Conservation (phyloP, 2,113 vertebrate genomes). For the Chionis minor region DNA sequence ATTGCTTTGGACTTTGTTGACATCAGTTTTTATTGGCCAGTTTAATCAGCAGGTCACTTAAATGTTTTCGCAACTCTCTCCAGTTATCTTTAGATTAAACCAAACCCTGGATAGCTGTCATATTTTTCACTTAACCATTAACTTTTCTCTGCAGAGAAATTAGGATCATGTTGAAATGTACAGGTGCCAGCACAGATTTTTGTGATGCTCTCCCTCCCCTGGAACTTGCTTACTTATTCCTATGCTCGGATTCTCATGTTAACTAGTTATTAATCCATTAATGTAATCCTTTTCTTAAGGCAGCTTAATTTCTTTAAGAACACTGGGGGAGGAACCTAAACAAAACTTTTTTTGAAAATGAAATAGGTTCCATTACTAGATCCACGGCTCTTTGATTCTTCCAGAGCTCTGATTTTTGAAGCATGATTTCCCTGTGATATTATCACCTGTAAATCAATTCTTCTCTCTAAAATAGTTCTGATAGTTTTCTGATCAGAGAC, state of each 20-base stretch:
- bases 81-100: background rate
- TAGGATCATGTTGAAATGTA: background rate
- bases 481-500: background rate
- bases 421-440: background rate
- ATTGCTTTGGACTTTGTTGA: background rate
- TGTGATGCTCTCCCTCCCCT: background rate
- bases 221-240: background rate
- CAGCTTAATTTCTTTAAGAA: background rate
- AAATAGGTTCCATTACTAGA: background rate
- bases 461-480: background rate
- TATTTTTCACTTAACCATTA: constrained; percentile 14
- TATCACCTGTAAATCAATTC: background rate
- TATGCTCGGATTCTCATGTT: background rate
- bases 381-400: background rate
- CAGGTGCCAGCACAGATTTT: background rate
- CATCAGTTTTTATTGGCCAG: background rate
- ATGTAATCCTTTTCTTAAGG: background rate
- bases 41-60: background rate
- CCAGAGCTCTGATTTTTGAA: background rate
- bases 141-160: background rate
- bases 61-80: background rate
- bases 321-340: background rate
- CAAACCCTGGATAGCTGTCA: background rate
- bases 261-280: background rate
- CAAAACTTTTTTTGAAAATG: background rate